Percentiles rank a stretch among this genome's conserved stretches.
phyloP scores from a whole-genome alignment of 2,113 vertebrate species.

The Eidolon helvum region DNA sequence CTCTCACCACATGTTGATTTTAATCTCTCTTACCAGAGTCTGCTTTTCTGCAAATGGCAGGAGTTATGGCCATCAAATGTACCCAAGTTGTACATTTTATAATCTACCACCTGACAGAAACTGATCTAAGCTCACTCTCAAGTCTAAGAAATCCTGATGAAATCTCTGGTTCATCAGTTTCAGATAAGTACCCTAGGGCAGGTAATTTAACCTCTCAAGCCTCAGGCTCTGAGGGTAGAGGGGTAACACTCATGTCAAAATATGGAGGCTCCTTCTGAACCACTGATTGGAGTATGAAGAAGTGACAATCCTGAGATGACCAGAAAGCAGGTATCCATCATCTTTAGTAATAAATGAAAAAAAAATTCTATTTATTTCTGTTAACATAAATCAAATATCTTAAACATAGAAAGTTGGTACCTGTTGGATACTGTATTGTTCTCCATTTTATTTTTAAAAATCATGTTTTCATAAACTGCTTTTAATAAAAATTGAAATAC shows the following conservation, averaged over 20 bases:
- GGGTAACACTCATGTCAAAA: background rate
- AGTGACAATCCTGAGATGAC: background rate
- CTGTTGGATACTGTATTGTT: background rate
- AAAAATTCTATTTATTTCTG: background rate
- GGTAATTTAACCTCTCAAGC: background rate
- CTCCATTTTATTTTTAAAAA: background rate
- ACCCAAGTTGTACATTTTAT: background rate
- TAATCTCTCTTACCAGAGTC: background rate
- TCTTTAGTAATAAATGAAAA: background rate
- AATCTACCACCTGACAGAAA: background rate
- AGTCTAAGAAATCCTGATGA: background rate
- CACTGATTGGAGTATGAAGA: background rate
- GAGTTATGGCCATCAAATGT: background rate
- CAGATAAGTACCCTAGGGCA: background rate
- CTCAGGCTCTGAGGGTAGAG: background rate
- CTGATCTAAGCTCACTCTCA: background rate
- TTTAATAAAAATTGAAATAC: conserved; percentile 39
- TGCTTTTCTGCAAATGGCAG: background rate
- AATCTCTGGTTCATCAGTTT: background rate
- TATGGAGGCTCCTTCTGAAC: background rate
- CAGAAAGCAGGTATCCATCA: background rate
- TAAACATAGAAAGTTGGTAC: background rate
- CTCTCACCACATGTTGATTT: background rate
- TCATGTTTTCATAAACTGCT: background rate
- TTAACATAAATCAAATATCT: conserved; percentile 37